Base-by-base conservation (phyloP, 2,888 invertebrate genomes). In the Drosophila diplacantha region DNA sequence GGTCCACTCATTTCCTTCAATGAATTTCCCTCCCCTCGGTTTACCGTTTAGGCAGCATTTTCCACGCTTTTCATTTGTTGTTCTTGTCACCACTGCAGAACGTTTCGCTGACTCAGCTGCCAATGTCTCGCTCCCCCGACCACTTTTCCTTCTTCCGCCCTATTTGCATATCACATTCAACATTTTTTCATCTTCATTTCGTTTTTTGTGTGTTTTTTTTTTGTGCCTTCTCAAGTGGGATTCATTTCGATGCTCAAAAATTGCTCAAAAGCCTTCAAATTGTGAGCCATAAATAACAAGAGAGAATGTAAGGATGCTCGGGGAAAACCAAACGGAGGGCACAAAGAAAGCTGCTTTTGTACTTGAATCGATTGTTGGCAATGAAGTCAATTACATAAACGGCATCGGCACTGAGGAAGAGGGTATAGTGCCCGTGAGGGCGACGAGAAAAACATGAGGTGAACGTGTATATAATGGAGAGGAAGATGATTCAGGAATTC, bases 381-480 rank as follows among this genome's bases (percentile, higher is more conserved):
- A 81, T 77, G 84, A 83, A 83, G 77, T 83, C 84, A 84, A 77
- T 77, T 77, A 83, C 82, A 66, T 73, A 78, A 72, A 66, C 73
- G 59, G 69, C 62, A 69, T 61, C 57, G 72, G 47, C 37, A 47
- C 37, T 12, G 11, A 3, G 14, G 6, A 14, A 37, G 47, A 39
- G 32, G 31, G 44, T 24, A 11, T 3, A 11, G 24, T 24, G 11
- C 16, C 11, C 43, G 2, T 38, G 14, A 57, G 41, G 32, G 38
- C 39, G 39, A 41, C 24, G 14, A 22, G 26, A 14, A 14, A 34
- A 22, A 24, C 54, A 59, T 22, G 55, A 55, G 56, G 58, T 31
- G 22, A 14, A 64, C 38, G 20, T 14, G 11, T 16, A 55, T 38
- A 22, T 26, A 39, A n/a, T n/a, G 22, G 26, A 31, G 58, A 11